Evolutionary conservation across 2,113 vertebrate genomes (phyloP).

Genomic region (Platycercus adscitus): DNA sequence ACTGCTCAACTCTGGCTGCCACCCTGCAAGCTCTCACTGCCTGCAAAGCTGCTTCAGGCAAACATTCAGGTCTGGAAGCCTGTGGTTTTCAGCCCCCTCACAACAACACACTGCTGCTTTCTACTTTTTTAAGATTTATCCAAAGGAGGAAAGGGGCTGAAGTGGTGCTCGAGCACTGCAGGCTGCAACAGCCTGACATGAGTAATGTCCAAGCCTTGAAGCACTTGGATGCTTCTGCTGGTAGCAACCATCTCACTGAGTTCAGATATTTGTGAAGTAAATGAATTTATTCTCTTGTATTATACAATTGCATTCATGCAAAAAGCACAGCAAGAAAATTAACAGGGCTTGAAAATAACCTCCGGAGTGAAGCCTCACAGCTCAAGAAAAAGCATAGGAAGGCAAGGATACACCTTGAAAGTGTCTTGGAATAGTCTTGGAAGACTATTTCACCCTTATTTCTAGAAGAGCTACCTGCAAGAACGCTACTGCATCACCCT

Average conservation of each 20-base stretch:
- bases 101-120: too few species aligned
- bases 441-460: background rate
- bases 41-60: background rate
- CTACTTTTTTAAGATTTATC: background rate
- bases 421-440: background rate
- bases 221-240: background rate
- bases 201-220: background rate
- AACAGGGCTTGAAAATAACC: background rate
- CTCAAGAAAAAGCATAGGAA: background rate
- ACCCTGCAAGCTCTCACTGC: background rate
- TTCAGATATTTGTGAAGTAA: background rate
- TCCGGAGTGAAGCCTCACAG: background rate
- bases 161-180: background rate
- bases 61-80: background rate
- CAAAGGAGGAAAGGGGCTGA: background rate
- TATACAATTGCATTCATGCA: rapidly evolving
- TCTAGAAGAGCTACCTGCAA: background rate
- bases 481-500: rapidly evolving
- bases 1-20: background rate
- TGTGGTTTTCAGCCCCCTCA: background rate
- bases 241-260: rapidly evolving
- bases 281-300: background rate
- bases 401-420: background rate
- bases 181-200: rapidly evolving
- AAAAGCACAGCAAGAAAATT: background rate